These are phyloP conservation scores for Rhopalosiphum padi DNA, from an alignment of 1,140 invertebrate species.

Conservation along the genomic window DNA sequence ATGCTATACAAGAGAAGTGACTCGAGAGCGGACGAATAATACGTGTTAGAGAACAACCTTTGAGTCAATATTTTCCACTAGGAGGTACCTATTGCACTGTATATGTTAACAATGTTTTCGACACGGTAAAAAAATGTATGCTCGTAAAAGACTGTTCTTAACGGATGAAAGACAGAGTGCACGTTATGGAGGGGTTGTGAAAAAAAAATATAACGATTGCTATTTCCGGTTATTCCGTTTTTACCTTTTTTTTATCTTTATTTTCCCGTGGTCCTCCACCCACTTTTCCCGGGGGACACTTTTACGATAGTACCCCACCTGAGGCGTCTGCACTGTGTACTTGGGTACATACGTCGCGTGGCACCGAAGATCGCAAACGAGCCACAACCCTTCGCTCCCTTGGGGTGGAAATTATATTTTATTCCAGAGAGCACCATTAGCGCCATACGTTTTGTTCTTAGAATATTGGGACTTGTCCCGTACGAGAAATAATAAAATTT, in stretches of 20 bases:
- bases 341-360: no score
- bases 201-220: constrained; percentile 45
- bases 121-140: neutral
- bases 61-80: constrained; percentile 34
- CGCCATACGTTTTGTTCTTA: neutral
- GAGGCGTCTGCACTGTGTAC: no score
- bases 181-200: neutral
- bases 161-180: neutral
- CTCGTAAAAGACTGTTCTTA: constrained; percentile 38
- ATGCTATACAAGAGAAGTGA: neutral
- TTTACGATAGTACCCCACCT: constrained; percentile 3
- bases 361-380: constrained; percentile 12
- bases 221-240: constrained; percentile 39
- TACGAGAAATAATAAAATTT: neutral
- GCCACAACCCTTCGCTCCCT: neutral
- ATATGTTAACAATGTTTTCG: constrained; percentile 16
- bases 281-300: constrained; percentile 24
- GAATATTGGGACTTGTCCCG: neutral
- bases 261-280: neutral
- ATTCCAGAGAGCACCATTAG: constrained; percentile 47
- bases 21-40: neutral
- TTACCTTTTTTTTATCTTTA: constrained; percentile 48
- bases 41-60: neutral
- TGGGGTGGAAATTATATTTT: constrained; percentile 17
- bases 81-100: neutral